Conservation (phyloP, 2,888 invertebrate genomes). For the Phaedon cochleariae region DNA sequence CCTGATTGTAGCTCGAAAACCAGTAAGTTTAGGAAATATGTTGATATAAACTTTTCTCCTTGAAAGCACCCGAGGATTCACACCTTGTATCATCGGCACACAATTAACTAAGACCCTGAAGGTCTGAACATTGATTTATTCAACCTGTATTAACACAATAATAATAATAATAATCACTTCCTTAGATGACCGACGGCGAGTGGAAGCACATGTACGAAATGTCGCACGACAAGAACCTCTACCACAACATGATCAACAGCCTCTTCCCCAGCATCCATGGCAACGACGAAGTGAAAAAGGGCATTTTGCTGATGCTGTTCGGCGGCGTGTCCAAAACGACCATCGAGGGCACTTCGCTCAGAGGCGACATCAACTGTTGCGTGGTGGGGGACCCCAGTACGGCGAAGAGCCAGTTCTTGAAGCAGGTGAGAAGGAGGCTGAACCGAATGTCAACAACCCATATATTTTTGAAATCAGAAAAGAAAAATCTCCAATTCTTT, state of each 20-base stretch:
- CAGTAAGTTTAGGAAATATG: too few species aligned
- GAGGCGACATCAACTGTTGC: conserved; percentile 98
- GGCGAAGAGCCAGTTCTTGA: conserved; percentile 96
- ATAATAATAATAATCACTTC: not conserved
- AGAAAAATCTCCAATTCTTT: too few species aligned
- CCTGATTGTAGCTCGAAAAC: too few species aligned
- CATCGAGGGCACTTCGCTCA: conserved; percentile 84
- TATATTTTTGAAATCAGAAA: too few species aligned
- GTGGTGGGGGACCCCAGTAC: conserved; percentile 99
- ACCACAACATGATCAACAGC: conserved; percentile 87
- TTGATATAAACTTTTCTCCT: too few species aligned
- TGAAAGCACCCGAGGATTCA: too few species aligned
- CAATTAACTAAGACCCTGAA: too few species aligned
- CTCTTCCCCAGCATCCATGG: conserved; percentile 97
- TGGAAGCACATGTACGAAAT: conserved; percentile 97
- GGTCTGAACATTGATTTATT: too few species aligned
- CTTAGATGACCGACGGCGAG: conserved; percentile 90
- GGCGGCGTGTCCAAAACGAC: conserved; percentile 97
- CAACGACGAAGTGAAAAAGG: conserved; percentile 88
- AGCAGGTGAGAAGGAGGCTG: conserved; percentile 76
- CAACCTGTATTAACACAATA: too few species aligned
- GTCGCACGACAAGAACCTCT: conserved; percentile 92
- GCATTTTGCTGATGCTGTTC: conserved; percentile 90
- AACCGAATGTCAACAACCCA: too few species aligned
- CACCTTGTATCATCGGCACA: too few species aligned